These are phyloP conservation scores for Otus scops DNA, from an alignment of 2,797 vertebrate species.

Conservation along the genomic window DNA sequence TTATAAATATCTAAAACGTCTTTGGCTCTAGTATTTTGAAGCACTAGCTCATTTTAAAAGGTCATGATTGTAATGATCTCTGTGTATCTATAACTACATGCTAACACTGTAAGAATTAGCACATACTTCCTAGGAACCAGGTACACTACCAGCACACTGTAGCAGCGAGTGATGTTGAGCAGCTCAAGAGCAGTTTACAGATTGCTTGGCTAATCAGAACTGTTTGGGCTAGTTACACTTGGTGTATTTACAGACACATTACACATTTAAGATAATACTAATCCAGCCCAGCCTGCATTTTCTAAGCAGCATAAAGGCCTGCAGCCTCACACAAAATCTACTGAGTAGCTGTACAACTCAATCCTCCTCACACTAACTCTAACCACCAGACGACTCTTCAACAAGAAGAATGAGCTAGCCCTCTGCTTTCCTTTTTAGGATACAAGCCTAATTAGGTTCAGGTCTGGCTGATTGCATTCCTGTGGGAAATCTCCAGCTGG, in stretches of 20 bases:
- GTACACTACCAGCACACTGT: neutral
- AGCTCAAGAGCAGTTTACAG: neutral
- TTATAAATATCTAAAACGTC: neutral
- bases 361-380: neutral
- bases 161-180: neutral
- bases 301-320: neutral
- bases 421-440: neutral
- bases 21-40: neutral
- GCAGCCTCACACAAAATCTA: neutral
- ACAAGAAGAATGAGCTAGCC: rapidly evolving
- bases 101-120: neutral
- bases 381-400: neutral
- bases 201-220: neutral
- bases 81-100: neutral
- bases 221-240: neutral
- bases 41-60: neutral
- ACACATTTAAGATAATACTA: neutral
- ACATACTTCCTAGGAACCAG: neutral
- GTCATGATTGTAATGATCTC: neutral
- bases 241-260: neutral
- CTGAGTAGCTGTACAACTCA: neutral
- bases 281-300: neutral
- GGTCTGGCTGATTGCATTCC: neutral
- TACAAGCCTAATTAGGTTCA: neutral
- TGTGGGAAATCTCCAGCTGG: neutral